Percentiles rank a stretch among this genome's conserved stretches.
Conservation (phyloP, 2,797 vertebrate genomes). For the Rallus crepitans region DNA sequence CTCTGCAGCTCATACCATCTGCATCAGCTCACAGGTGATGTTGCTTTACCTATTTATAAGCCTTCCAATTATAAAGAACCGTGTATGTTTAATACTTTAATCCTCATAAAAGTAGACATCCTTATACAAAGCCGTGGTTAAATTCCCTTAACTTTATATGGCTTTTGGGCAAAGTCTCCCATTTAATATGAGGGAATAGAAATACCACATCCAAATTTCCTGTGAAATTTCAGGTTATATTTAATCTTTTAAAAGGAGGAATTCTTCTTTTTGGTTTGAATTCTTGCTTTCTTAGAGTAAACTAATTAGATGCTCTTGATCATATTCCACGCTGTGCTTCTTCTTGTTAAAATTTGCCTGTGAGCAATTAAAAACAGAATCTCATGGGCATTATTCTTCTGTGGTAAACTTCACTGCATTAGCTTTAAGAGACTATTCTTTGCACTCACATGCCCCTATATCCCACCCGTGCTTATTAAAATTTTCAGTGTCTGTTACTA, state of each 20-base stretch:
- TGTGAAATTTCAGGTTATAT: background rate
- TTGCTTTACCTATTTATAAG: slow-evolving; percentile 9
- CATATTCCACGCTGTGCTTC: background rate
- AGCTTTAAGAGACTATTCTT: background rate
- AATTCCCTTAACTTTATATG: slow-evolving; percentile 45
- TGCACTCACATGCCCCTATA: rapidly evolving
- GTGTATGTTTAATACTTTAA: background rate
- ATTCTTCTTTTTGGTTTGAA: background rate
- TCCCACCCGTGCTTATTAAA: background rate
- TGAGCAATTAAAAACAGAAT: background rate
- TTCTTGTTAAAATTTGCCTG: background rate
- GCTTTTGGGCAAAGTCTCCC: background rate
- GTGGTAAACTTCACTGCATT: background rate
- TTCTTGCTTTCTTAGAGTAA: background rate
- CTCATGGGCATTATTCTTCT: background rate
- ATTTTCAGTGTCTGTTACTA: background rate
- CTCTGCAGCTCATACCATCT: background rate
- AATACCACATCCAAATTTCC: background rate
- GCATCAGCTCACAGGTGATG: background rate
- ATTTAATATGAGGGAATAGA: slow-evolving; percentile 37
- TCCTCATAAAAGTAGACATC: background rate
- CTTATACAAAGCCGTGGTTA: slow-evolving; percentile 9
- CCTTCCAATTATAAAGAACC: background rate
- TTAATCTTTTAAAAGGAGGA: background rate
- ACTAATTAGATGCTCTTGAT: background rate